Conservation (phyloP, 2,113 vertebrate species). For the Spermophilus dauricus region DNA sequence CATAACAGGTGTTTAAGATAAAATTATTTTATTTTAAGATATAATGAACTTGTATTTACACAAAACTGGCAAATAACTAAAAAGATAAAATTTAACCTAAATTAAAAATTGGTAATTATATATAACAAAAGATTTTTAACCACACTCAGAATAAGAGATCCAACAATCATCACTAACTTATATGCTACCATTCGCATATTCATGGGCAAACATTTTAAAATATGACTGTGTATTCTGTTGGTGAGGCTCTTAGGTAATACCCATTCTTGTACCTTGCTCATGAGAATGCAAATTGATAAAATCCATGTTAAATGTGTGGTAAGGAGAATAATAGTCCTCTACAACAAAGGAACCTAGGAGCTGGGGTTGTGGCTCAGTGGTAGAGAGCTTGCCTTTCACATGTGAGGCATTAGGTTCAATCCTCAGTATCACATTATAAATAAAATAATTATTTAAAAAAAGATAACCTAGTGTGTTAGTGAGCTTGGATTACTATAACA, state of each 20-base stretch:
- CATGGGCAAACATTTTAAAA: neutral
- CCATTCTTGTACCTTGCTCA: neutral
- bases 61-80: neutral
- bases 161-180: too few relatives aligned
- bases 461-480: neutral
- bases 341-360: neutral
- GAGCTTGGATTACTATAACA: neutral
- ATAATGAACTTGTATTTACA: neutral
- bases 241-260: neutral
- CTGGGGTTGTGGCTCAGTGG: too few relatives aligned
- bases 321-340: neutral
- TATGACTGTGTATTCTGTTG: neutral
- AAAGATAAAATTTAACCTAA: too few relatives aligned
- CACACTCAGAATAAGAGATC: neutral
- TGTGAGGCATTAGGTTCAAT: too few relatives aligned
- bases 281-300: neutral
- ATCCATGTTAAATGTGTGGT: neutral
- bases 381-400: too few relatives aligned
- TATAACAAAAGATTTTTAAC: neutral
- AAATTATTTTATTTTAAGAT: neutral
- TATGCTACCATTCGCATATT: neutral
- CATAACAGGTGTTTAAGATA: neutral
- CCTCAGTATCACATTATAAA: too few relatives aligned
- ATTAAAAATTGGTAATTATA: neutral
- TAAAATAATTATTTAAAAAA: too few relatives aligned